Conservation (phyloP, 1,140 invertebrate species). For the Marisa cornuarietis region DNA sequence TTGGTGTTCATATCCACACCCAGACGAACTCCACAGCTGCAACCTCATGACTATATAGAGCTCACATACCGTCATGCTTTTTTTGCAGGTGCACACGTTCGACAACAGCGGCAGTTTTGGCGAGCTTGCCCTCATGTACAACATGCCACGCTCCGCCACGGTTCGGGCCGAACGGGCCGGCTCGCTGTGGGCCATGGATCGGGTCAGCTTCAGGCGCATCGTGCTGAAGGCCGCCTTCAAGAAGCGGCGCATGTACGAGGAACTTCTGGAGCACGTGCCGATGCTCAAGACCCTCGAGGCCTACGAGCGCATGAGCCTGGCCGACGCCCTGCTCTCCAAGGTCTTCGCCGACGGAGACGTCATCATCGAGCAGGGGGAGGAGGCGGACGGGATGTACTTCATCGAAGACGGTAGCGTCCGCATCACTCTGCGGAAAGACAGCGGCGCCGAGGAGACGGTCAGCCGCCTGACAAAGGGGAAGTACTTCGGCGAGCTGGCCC, state of each 20-base stretch:
- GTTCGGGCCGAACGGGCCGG: constrained; percentile 73
- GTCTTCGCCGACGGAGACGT: constrained; percentile 78
- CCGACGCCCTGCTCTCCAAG: constrained; percentile 89
- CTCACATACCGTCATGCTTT: no score
- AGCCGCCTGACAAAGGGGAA: constrained; percentile 50
- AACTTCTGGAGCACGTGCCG: constrained; percentile 86
- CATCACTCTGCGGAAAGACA: constrained; percentile 50
- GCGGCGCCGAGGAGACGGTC: constrained; percentile 55
- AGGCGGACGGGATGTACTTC: constrained; percentile 97
- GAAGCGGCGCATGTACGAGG: constrained; percentile 97
- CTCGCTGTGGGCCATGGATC: constrained; percentile 71
- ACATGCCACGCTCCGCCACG: constrained; percentile 93
- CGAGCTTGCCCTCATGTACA: constrained; percentile 95
- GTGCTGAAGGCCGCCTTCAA: constrained; percentile 94
- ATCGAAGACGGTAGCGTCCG: constrained; percentile 87
- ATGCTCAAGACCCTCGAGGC: constrained; percentile 83
- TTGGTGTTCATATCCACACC: no score
- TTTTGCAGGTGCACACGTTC: constrained; percentile 53
- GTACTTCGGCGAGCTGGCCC: constrained; percentile 80
- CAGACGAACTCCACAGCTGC: no score
- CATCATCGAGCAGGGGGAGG: constrained; percentile 85
- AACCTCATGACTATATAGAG: no score
- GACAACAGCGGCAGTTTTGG: constrained; percentile 77
- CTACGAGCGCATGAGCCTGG: constrained; percentile 96
- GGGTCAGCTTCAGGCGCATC: constrained; percentile 93